A percentile compares a stretch with the other conserved stretches of the same genome.
Evolutionary conservation across 2,888 invertebrate species (phyloP).

Genomic region (Atrina japonica): DNA sequence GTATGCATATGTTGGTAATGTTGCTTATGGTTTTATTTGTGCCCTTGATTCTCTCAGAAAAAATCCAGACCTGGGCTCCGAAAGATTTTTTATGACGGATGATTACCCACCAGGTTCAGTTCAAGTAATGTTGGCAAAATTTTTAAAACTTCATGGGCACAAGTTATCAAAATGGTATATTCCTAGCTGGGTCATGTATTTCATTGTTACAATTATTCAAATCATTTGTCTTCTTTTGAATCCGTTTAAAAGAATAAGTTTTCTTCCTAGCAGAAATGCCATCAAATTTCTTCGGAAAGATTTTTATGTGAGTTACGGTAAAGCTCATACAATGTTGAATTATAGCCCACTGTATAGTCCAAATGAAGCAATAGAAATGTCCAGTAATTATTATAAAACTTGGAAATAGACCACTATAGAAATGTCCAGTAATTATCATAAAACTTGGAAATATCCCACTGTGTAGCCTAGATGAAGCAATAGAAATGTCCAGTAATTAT

Average conservation of each 20-base stretch:
- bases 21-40: slow-evolving; percentile 85
- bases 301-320: slow-evolving; percentile 83
- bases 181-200: not conserved
- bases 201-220: slow-evolving; percentile 4
- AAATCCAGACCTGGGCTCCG: slow-evolving; percentile 79
- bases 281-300: slow-evolving; percentile 23
- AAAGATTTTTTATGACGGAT: slow-evolving; percentile 84
- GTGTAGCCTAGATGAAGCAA: too few species aligned
- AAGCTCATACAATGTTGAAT: slow-evolving; percentile 83
- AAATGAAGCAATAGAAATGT: slow-evolving; percentile 71
- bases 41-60: slow-evolving; percentile 83
- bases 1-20: slow-evolving; percentile 83
- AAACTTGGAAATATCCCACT: too few species aligned
- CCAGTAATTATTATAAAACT: slow-evolving; percentile 20
- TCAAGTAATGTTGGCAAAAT: slow-evolving; percentile 5
- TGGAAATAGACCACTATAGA: too few species aligned
- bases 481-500: too few species aligned
- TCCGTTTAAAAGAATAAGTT: slow-evolving; percentile 18
- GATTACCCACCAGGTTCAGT: slow-evolving; percentile 84
- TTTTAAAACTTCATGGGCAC: slow-evolving; percentile 9
- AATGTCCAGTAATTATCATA: too few species aligned
- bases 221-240: slow-evolving; percentile 16
- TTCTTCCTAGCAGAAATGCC: slow-evolving; percentile 6
- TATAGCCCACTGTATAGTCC: slow-evolving; percentile 82
- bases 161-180: slow-evolving; percentile 10